phyloP scores from a whole-genome alignment of 1,140 invertebrate genomes.

The Ostrea denselamellosa region DNA sequence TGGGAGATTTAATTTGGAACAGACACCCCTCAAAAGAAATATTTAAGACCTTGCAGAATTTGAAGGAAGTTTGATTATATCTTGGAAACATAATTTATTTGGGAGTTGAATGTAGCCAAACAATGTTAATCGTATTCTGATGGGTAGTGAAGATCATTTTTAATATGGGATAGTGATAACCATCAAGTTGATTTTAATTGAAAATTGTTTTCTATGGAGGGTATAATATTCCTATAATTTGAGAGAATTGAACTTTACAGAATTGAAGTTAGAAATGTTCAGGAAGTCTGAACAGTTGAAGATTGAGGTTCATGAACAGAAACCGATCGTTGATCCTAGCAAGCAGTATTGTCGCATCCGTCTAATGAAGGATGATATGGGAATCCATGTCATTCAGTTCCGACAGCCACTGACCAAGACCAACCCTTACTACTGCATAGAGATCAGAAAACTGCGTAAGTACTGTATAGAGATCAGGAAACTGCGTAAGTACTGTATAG shows the following conservation, averaged over 20 bases:
- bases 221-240: too few relatives aligned
- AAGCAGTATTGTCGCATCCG: conserved; percentile 63
- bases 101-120: too few relatives aligned
- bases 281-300: conserved; percentile 66
- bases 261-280: conserved; percentile 65
- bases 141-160: too few relatives aligned
- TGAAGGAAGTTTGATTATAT: too few relatives aligned
- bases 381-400: conserved; percentile 75
- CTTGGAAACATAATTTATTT: too few relatives aligned
- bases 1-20: too few relatives aligned
- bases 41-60: too few relatives aligned
- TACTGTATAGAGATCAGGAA: conserved; percentile 65
- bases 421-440: conserved; percentile 68
- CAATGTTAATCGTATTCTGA: too few relatives aligned
- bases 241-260: conserved; percentile 57
- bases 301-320: conserved; percentile 58
- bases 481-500: conserved; percentile 64
- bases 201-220: too few relatives aligned
- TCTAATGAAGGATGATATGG: conserved; percentile 64
- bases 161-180: too few relatives aligned
- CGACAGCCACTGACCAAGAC: conserved; percentile 67
- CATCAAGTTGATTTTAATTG: too few relatives aligned
- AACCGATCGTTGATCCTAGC: conserved; percentile 49
- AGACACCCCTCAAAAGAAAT: too few relatives aligned
- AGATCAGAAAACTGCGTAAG: conserved; percentile 72